Conservation (phyloP, 2,888 invertebrate genomes). For the Bhutanitis thaidina region DNA sequence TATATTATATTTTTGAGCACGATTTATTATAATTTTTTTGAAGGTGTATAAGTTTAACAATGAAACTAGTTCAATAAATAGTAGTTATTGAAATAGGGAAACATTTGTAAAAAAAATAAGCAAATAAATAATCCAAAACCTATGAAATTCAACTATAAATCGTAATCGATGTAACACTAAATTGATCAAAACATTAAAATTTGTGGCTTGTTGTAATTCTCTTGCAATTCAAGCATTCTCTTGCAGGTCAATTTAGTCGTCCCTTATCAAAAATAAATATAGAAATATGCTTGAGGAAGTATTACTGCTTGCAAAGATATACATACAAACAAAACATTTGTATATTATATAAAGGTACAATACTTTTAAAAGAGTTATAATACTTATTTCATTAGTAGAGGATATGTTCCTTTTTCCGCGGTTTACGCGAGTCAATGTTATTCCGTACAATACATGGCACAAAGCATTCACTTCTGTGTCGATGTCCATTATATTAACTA, state of each 20-base stretch:
- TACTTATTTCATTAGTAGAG: neutral
- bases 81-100: too few species aligned
- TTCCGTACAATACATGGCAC: conserved; percentile 54
- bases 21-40: neutral
- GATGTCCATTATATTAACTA: conserved; percentile 27
- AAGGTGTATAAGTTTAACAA: neutral
- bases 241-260: too few species aligned
- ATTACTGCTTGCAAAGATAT: neutral
- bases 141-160: too few species aligned
- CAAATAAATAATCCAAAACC: neutral
- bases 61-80: neutral
- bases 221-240: too few species aligned
- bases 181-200: too few species aligned
- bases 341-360: too few species aligned
- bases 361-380: neutral
- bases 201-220: too few species aligned
- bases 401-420: conserved; percentile 15
- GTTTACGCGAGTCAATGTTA: conserved; percentile 15
- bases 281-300: too few species aligned
- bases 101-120: neutral
- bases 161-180: too few species aligned
- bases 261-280: too few species aligned
- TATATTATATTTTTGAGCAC: neutral
- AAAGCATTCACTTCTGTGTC: conserved; percentile 67
- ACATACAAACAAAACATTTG: too few species aligned